These are phyloP conservation scores for Rhizoglyphus robini DNA, from an alignment of 1,140 invertebrate species.

Conservation along the genomic window DNA sequence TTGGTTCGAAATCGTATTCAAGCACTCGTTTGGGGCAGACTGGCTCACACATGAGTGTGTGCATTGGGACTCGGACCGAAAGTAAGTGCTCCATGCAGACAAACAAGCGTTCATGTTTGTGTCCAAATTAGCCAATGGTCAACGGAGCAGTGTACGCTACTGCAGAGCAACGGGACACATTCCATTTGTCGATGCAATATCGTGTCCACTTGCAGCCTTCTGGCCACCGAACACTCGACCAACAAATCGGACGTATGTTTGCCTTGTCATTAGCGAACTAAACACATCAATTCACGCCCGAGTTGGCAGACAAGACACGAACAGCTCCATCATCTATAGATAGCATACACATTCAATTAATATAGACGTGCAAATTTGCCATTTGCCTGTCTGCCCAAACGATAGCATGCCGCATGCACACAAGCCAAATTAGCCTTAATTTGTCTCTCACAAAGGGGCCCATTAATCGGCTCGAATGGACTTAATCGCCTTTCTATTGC, in stretches of 20 bases:
- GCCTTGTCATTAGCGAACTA: background rate
- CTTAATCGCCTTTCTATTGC: background rate
- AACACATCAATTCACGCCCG: background rate
- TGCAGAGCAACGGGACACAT: background rate
- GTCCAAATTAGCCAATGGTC: constrained; percentile 3
- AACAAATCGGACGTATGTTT: constrained; percentile 7
- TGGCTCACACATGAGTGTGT: background rate
- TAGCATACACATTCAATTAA: background rate
- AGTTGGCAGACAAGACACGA: too few species aligned
- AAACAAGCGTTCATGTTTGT: background rate
- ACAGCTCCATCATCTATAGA: background rate
- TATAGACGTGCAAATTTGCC: background rate
- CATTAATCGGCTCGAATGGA: background rate
- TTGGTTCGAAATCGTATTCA: constrained; percentile 3
- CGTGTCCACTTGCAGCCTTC: background rate
- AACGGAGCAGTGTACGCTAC: background rate
- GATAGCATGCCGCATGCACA: too few species aligned
- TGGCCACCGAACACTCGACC: background rate
- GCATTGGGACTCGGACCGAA: background rate
- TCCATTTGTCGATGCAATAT: constrained; percentile 1
- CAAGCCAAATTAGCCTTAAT: constrained; percentile 4
- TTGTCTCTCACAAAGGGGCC: background rate
- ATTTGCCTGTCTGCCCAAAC: too few species aligned
- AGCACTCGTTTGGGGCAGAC: background rate
- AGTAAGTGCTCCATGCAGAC: background rate